Evolutionary conservation across 1,140 invertebrate species (phyloP), one percentile per base, ranked within the genome.

Genomic region (Orussus abietinus): DNA sequence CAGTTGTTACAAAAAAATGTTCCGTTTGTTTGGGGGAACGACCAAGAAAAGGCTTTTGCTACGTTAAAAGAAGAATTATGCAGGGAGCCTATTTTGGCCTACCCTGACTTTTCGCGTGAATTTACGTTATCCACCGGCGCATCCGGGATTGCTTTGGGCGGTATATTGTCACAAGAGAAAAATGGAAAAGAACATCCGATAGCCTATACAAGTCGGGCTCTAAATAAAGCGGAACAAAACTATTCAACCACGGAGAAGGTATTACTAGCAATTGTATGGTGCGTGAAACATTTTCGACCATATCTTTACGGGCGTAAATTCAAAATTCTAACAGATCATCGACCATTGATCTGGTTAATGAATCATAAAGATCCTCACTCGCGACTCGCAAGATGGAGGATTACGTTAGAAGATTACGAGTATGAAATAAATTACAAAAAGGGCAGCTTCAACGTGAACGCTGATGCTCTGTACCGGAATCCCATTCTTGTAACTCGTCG

Each of bases 281-380:
- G 61, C 1, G 57, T 69, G 1, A 66, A 75, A 51, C 59, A 67
- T 26, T 79, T 74, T 49, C 37, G 57, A 47, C 62, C 55, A 28
- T 81, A 74, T 46, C 32, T 80, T 3, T 70, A 66, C 35, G 72
- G 69, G 5, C 58, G 41, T 13, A 54, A 66, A 29, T 78, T 80
- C 42, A 62, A 22, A 4, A 59, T 79, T 1, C 26, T 69, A 5
- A 79, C 75, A 0, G 77, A 81, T 39, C 76, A 79, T 39, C 53
- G 51, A 34, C 68, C 72, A 0, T 53, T 80, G n/a, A 45, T 48
- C 21, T 79, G 69, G 68, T 45, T 80, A 14, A 61, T 65, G 17
- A 62, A 64, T 6, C 52, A 64, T 1, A 77, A 74, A 55, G 65
- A 77, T 29, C 64, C 61, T 0, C 37, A 40, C 7, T 46, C 47